Conservation (phyloP, 2,113 vertebrate genomes). For the Lycaon pictus region DNA sequence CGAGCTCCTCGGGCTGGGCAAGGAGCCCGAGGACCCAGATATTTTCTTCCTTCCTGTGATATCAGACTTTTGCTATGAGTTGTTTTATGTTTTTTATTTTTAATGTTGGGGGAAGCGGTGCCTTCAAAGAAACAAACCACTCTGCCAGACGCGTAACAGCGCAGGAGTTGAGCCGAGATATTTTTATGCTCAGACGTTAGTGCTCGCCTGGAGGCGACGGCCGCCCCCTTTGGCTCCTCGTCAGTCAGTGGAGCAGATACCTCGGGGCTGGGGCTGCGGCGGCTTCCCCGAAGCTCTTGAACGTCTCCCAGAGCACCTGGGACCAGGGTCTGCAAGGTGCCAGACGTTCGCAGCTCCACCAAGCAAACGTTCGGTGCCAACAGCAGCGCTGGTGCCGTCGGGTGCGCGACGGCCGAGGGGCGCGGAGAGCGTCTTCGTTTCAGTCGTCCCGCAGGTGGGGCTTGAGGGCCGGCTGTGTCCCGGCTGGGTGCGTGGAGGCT, state of each 20-base stretch:
- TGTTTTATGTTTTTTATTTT: not conserved
- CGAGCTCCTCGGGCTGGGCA: too few species aligned
- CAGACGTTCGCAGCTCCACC: not conserved
- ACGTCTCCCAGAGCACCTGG: too few species aligned
- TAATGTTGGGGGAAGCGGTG: not conserved
- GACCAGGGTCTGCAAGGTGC: not conserved
- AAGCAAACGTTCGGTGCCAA: not conserved
- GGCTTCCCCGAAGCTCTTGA: not conserved
- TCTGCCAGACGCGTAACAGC: not conserved
- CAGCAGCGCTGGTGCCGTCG: too few species aligned
- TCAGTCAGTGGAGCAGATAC: not conserved
- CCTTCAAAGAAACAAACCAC: constrained; percentile 18
- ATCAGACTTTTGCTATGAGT: not conserved
- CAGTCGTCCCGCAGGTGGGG: too few species aligned
- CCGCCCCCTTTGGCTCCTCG: not conserved
- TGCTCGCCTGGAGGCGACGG: not conserved
- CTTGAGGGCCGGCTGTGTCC: too few species aligned
- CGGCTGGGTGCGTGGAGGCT: too few species aligned
- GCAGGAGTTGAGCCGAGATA: not conserved
- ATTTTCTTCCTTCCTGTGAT: not conserved
- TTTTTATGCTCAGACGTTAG: not conserved
- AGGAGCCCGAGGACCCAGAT: not conserved
- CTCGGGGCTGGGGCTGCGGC: not conserved
- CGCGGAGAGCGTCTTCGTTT: too few species aligned
- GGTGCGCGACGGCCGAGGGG: too few species aligned